Conservation (phyloP, 2,888 invertebrate species). For the Rhaphigaster nebulosa region DNA sequence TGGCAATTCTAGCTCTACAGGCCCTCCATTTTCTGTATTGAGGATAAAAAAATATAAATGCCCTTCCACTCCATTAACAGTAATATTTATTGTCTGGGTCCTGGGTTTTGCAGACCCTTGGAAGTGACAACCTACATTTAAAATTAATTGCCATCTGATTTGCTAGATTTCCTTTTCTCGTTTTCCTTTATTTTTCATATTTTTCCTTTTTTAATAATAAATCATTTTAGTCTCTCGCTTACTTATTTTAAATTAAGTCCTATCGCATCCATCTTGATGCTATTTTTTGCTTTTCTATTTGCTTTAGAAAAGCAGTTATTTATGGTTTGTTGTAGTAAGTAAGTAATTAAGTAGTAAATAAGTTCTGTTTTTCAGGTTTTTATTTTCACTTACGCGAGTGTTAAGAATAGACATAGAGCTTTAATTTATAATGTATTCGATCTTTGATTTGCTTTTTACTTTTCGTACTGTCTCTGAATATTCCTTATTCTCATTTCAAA, state of each 20-base stretch:
- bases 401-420: no score
- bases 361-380: no score
- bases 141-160: slow-evolving; percentile 44
- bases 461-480: no score
- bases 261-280: no score
- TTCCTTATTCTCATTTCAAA: no score
- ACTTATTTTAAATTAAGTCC: background rate
- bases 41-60: slow-evolving; percentile 31
- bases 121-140: slow-evolving; percentile 43
- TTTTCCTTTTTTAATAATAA: background rate
- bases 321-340: no score
- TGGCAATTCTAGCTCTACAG: background rate
- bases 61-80: slow-evolving; percentile 35
- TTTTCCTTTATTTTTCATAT: background rate
- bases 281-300: no score
- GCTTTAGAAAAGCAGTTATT: no score
- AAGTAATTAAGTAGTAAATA: no score
- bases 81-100: slow-evolving; percentile 30
- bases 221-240: background rate
- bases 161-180: slow-evolving; percentile 25
- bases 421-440: no score
- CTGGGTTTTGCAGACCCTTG: background rate
- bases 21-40: slow-evolving; percentile 17
- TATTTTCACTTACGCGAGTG: no score
- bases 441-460: no score